Percentiles rank a stretch among this genome's conserved stretches.
These are phyloP conservation scores for Pycnonotus jocosus DNA, from an alignment of 2,113 vertebrate genomes.

Conservation along the genomic window DNA sequence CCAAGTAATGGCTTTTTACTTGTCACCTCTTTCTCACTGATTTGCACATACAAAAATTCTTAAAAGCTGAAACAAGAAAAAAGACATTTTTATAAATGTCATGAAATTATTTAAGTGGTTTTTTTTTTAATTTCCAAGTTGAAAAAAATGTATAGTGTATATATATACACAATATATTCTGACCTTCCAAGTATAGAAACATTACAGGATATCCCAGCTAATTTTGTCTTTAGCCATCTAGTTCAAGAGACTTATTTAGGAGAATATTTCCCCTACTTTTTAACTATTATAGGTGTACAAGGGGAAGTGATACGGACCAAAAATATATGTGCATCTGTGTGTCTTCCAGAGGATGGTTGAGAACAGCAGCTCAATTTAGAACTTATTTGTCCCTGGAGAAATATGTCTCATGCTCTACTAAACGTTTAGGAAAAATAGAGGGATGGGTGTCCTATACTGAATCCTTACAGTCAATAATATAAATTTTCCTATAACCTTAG, in stretches of 20 bases:
- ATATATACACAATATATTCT: background rate
- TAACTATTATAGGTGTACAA: background rate
- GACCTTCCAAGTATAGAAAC: background rate
- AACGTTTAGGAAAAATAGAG: background rate
- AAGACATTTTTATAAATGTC: fast-evolving
- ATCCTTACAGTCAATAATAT: background rate
- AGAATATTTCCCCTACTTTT: background rate
- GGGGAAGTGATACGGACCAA: background rate
- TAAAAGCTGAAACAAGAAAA: background rate
- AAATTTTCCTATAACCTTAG: background rate
- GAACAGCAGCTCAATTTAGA: background rate
- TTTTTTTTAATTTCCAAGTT: background rate
- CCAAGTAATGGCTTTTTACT: background rate
- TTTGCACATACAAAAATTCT: background rate
- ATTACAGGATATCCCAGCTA: background rate
- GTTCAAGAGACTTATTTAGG: background rate
- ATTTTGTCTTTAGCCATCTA: background rate
- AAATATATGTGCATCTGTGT: background rate
- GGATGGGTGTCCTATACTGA: background rate
- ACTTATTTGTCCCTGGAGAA: background rate
- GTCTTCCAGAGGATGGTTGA: background rate
- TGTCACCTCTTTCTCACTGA: background rate
- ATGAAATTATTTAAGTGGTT: background rate
- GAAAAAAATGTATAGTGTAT: too few relatives aligned
- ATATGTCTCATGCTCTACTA: background rate